These are phyloP conservation scores for Lasiurus cinereus DNA, from an alignment of 2,113 vertebrate genomes.

Conservation along the genomic window DNA sequence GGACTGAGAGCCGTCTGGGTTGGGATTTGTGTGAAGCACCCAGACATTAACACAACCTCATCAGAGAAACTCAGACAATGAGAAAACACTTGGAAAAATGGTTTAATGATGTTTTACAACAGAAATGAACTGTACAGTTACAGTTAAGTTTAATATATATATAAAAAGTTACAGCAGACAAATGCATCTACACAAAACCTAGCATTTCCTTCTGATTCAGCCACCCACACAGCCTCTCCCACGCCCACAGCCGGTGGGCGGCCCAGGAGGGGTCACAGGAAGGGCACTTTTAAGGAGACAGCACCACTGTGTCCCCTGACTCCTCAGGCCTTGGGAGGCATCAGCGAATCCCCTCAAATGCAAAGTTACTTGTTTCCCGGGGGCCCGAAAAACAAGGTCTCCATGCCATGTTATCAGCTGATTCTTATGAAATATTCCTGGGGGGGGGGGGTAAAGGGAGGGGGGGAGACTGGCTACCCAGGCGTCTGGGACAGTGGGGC, in stretches of 20 bases:
- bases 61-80: constrained; percentile 84
- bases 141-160: constrained; percentile 98
- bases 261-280: constrained; percentile 81
- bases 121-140: constrained; percentile 99
- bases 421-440: constrained; percentile 61
- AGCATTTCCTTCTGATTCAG: constrained; percentile 98
- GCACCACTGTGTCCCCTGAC: constrained; percentile 85
- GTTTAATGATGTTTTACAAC: constrained; percentile 99
- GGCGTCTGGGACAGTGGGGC: constrained; percentile 71
- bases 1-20: background rate
- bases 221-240: constrained; percentile 95
- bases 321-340: constrained; percentile 70
- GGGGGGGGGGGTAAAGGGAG: too few species aligned
- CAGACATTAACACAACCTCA: background rate
- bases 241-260: constrained; percentile 86
- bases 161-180: constrained; percentile 99
- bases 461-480: constrained; percentile 67
- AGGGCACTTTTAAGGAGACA: constrained; percentile 91
- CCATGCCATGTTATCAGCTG: constrained; percentile 73
- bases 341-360: constrained; percentile 83
- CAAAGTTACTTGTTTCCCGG: constrained; percentile 75
- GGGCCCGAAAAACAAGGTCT: constrained; percentile 68
- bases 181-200: constrained; percentile 98
- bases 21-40: background rate
- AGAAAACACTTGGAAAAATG: constrained; percentile 99